These are phyloP conservation scores for Zaprionus bogoriensis DNA, from an alignment of 2,888 invertebrate genomes.

Conservation along the genomic window DNA sequence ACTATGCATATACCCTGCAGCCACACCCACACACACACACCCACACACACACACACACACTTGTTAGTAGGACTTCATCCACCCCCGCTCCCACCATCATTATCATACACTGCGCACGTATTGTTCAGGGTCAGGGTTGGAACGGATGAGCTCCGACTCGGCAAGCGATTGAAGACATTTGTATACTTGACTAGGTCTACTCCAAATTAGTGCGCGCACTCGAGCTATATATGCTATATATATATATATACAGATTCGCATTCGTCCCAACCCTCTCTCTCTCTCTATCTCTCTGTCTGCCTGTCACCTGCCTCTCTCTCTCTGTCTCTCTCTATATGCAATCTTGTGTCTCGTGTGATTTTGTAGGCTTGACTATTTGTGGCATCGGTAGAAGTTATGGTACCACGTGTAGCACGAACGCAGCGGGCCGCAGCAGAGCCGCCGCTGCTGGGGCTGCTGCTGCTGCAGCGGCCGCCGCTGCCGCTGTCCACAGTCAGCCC, in stretches of 20 bases:
- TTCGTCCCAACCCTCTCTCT: constrained; percentile 49
- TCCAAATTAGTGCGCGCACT: too few species aligned
- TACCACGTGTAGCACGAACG: constrained; percentile 80
- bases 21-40: too few species aligned
- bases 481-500: constrained; percentile 69
- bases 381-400: constrained; percentile 83
- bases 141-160: constrained; percentile 31
- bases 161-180: neutral
- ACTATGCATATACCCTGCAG: too few species aligned
- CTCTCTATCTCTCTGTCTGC: constrained; percentile 8
- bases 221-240: too few species aligned
- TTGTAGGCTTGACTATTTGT: constrained; percentile 83
- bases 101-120: neutral
- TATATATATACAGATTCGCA: constrained; percentile 18
- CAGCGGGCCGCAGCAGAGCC: constrained; percentile 77
- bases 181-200: too few species aligned
- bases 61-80: constrained; percentile 10
- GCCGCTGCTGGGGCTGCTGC: constrained; percentile 63
- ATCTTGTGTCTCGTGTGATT: constrained; percentile 74
- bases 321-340: constrained; percentile 49
- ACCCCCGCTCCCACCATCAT: constrained; percentile 1
- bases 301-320: constrained; percentile 15
- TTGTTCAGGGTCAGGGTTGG: constrained; percentile 41
- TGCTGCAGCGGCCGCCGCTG: constrained; percentile 62
- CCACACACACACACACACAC: constrained; percentile 9